Percentiles rank a stretch among this genome's conserved stretches.
These are phyloP conservation scores for Pegea sp. DNA, from an alignment of 23 tunicate species.

Conservation along the genomic window DNA sequence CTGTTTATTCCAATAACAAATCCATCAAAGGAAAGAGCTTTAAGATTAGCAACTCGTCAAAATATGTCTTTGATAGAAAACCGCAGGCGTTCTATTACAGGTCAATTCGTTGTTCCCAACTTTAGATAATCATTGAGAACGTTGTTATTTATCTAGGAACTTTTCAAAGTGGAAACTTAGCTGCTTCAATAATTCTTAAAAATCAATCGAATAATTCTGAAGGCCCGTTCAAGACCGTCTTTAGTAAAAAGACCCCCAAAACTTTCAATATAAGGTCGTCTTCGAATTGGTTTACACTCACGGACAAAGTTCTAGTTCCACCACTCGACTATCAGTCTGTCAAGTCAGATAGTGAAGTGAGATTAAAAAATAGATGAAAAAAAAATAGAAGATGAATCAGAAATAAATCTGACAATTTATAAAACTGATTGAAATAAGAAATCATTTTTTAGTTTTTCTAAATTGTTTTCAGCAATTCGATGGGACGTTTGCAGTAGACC, in stretches of 20 bases:
- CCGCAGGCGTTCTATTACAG: conserved; percentile 42
- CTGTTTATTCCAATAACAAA: conserved; percentile 66
- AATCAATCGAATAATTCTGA: neutral
- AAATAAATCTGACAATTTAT: too few relatives aligned
- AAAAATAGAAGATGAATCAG: neutral
- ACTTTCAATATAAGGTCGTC: too few relatives aligned
- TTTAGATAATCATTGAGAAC: too few relatives aligned
- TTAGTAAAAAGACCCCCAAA: too few relatives aligned
- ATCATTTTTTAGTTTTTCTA: neutral
- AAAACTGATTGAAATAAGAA: neutral
- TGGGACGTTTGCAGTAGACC: conserved; percentile 29
- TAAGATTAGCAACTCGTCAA: conserved; percentile 52
- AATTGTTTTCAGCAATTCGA: conserved; percentile 23
- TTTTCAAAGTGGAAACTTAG: neutral
- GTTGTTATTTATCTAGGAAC: conserved; percentile 1
- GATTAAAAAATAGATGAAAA: too few relatives aligned
- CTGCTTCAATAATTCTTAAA: neutral
- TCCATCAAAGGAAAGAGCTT: conserved; percentile 50
- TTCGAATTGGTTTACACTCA: too few relatives aligned
- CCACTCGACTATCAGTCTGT: neutral
- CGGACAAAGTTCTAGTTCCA: too few relatives aligned
- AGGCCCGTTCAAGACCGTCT: neutral
- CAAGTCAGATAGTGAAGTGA: too few relatives aligned
- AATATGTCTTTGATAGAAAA: conserved; percentile 62
- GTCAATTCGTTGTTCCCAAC: too few relatives aligned